Evolutionary conservation across 2,113 vertebrate genomes (phyloP).

Genomic region (Aptenodytes forsteri): DNA sequence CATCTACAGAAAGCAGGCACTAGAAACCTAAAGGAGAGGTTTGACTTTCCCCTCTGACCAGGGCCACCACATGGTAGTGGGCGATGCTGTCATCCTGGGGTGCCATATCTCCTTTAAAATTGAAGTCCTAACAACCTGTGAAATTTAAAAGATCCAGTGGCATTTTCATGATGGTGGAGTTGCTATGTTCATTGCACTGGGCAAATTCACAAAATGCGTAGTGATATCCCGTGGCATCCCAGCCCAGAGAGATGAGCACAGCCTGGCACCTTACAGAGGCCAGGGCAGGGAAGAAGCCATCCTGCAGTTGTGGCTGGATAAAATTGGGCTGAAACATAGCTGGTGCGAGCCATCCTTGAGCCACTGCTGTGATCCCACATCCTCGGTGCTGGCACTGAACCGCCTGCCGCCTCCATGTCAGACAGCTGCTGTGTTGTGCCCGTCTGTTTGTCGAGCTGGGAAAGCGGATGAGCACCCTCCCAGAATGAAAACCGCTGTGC

Average conservation of each 20-base stretch:
- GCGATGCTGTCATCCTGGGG: background rate
- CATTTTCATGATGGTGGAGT: background rate
- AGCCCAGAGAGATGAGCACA: background rate
- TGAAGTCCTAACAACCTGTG: background rate
- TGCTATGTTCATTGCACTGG: background rate
- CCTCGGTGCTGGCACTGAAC: fast-evolving
- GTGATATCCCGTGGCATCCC: background rate
- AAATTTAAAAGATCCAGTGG: background rate
- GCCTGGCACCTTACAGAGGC: background rate
- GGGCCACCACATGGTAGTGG: no score
- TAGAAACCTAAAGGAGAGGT: background rate
- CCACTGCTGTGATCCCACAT: background rate
- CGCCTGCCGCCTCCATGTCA: background rate
- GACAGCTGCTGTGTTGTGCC: background rate
- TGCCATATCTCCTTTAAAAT: background rate
- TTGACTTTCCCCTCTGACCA: background rate
- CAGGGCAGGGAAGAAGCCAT: background rate
- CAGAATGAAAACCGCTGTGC: background rate
- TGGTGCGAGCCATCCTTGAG: background rate
- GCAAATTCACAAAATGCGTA: background rate
- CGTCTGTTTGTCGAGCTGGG: background rate
- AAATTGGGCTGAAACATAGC: background rate
- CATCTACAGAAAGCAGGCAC: background rate
- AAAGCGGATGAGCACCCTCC: background rate
- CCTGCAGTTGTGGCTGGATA: background rate